Evolutionary conservation across 2,888 invertebrate species (phyloP).

Genomic region (Clitarchus hookeri): DNA sequence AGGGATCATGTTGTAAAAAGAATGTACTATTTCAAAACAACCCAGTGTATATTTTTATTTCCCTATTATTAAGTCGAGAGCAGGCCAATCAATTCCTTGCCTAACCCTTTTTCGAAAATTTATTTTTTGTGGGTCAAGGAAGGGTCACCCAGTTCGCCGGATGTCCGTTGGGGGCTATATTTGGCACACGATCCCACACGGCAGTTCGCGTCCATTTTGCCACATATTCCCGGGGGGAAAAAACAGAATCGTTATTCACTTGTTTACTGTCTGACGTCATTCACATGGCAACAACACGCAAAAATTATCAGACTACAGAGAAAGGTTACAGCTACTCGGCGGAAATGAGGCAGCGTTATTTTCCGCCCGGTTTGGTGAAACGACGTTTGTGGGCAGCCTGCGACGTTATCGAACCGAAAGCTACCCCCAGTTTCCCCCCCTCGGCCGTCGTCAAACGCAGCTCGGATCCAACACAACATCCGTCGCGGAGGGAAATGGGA

Average conservation of each 20-base stretch:
- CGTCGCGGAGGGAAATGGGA: neutral
- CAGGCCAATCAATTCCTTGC: neutral
- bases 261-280: neutral
- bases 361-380: no score
- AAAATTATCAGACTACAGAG: neutral
- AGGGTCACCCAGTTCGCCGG: neutral
- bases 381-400: no score
- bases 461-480: neutral
- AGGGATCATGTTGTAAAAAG: no score
- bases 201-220: neutral
- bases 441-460: neutral
- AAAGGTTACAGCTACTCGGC: neutral
- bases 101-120: neutral
- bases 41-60: no score
- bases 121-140: neutral
- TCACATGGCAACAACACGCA: neutral
- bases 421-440: no score
- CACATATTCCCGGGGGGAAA: neutral
- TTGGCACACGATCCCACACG: neutral
- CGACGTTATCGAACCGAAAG: no score
- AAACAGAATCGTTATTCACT: neutral
- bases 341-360: neutral
- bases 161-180: neutral
- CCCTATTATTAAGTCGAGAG: no score
- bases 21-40: no score